A percentile compares a stretch with the other conserved stretches of the same genome.
phyloP scores from a whole-genome alignment of 2,797 vertebrate species.

The Alcedo atthis region DNA sequence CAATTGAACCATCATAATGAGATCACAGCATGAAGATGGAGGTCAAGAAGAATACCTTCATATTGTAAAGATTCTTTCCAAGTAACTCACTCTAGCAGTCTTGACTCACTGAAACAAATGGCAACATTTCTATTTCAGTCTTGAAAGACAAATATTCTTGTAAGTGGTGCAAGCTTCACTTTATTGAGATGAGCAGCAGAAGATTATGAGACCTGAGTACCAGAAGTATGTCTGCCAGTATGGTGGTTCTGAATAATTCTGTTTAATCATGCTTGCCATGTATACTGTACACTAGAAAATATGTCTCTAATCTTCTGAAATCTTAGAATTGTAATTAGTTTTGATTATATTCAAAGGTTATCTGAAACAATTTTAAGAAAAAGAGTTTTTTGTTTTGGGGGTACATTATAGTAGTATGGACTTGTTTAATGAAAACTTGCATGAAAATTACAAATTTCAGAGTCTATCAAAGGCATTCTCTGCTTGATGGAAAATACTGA shows the following conservation, averaged over 20 bases:
- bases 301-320: background rate
- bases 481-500: background rate
- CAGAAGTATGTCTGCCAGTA: background rate
- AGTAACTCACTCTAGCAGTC: background rate
- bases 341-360: background rate
- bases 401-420: background rate
- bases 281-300: background rate
- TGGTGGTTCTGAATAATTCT: constrained; percentile 20
- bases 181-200: background rate
- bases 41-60: background rate
- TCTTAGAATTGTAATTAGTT: background rate
- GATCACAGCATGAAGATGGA: background rate
- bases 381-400: background rate
- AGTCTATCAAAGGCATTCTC: background rate
- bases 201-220: background rate
- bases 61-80: rapidly evolving
- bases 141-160: background rate
- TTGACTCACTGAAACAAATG: background rate
- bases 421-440: background rate
- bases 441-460: background rate
- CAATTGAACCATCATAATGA: background rate
- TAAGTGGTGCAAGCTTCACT: background rate
- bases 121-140: background rate
- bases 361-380: background rate
- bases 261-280: background rate